These are phyloP conservation scores for Cataglyphis albicans DNA, from an alignment of 2,888 invertebrate genomes.

Conservation along the genomic window DNA sequence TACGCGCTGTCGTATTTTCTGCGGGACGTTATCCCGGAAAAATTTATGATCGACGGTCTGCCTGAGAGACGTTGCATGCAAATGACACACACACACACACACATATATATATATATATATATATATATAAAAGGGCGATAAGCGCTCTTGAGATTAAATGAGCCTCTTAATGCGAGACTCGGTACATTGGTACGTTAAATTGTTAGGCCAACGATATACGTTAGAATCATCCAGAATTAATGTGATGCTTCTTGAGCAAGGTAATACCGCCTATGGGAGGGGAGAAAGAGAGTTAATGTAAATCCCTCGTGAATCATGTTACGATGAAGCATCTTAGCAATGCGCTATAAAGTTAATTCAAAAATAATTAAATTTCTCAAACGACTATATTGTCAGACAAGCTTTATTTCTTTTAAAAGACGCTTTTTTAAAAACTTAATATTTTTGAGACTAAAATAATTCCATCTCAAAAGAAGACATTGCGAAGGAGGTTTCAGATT, in stretches of 20 bases:
- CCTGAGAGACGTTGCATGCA: constrained; percentile 49
- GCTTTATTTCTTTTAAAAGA: too few relatives aligned
- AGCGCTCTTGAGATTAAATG: constrained; percentile 40
- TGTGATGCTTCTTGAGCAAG: constrained; percentile 21
- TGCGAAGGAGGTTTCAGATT: background rate
- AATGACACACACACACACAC: constrained; percentile 10
- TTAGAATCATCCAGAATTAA: constrained; percentile 48
- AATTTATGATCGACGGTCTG: constrained; percentile 57
- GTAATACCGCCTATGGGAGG: background rate
- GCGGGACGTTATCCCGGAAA: constrained; percentile 50
- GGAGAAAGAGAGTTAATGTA: background rate
- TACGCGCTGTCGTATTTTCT: constrained; percentile 53
- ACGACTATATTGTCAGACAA: background rate
- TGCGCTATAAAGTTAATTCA: background rate
- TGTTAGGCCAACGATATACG: constrained; percentile 44
- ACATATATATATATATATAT: too few relatives aligned
- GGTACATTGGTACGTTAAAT: constrained; percentile 37
- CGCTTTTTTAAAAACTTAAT: background rate
- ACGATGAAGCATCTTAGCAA: background rate
- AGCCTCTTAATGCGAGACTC: constrained; percentile 43
- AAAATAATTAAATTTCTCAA: constrained; percentile 1
- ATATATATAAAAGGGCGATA: constrained; percentile 23
- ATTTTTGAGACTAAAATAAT: background rate
- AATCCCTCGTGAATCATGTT: constrained; percentile 45
- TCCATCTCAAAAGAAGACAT: background rate